phyloP scores from a whole-genome alignment of 2,888 invertebrate genomes.

The Drosophila siamana region DNA sequence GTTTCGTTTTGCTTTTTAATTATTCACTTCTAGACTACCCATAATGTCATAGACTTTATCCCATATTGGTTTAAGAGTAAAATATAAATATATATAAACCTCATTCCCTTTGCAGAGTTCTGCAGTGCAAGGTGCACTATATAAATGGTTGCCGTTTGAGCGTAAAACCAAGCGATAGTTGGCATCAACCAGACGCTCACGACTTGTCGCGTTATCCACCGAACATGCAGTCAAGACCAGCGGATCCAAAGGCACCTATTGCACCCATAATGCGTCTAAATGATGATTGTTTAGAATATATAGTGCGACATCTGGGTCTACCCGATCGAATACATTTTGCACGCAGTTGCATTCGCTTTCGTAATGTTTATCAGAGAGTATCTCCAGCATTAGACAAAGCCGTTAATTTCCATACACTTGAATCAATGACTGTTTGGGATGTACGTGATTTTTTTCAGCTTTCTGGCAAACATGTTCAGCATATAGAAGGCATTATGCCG shows the following conservation, averaged over 20 bases:
- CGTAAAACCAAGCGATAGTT: conserved; percentile 61
- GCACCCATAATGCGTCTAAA: conserved; percentile 50
- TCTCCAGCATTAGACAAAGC: conserved; percentile 39
- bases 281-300: conserved; percentile 66
- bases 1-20: too few relatives aligned
- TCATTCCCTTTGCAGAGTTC: conserved; percentile 9
- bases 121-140: conserved; percentile 35
- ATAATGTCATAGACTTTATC: too few relatives aligned
- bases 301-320: conserved; percentile 35
- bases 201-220: not conserved
- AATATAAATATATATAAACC: too few relatives aligned
- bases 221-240: not conserved
- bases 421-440: conserved; percentile 62
- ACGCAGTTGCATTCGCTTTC: conserved; percentile 63
- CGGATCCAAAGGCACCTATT: not conserved
- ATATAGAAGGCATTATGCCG: conserved; percentile 37
- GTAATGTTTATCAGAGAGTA: conserved; percentile 39
- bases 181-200: conserved; percentile 62
- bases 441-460: conserved; percentile 63
- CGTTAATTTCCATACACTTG: conserved; percentile 24
- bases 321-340: conserved; percentile 67
- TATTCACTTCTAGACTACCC: too few relatives aligned
- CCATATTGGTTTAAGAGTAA: too few relatives aligned
- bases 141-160: conserved; percentile 22
- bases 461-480: conserved; percentile 36